These are phyloP conservation scores for Entosphenus tridentatus DNA, from an alignment of 2,113 vertebrate species.

Conservation along the genomic window DNA sequence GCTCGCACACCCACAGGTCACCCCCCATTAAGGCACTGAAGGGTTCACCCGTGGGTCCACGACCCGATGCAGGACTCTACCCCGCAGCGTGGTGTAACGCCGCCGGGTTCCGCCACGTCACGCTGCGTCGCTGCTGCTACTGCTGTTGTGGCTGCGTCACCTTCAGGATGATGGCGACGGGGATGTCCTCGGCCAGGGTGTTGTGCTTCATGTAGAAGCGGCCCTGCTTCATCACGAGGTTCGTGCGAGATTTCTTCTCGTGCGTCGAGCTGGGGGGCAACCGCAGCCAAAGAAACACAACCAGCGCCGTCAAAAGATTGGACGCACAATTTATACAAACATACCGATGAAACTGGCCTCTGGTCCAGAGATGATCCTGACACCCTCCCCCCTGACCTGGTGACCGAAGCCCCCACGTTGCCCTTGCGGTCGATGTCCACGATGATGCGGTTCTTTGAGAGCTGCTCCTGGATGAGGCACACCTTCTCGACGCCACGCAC, in stretches of 20 bases:
- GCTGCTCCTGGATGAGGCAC: slow-evolving; percentile 91
- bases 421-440: slow-evolving; percentile 93
- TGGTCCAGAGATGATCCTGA: not conserved
- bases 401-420: slow-evolving; percentile 73
- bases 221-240: slow-evolving; percentile 77
- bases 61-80: not conserved
- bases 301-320: not conserved
- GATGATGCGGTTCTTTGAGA: slow-evolving; percentile 95
- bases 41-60: too few relatives aligned
- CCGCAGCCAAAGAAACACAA: not conserved
- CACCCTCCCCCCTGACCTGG: slow-evolving; percentile 33
- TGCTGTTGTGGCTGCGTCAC: slow-evolving; percentile 17
- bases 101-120: too few relatives aligned
- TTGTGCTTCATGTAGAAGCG: slow-evolving; percentile 85
- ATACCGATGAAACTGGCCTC: not conserved
- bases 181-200: slow-evolving; percentile 83
- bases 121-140: too few relatives aligned
- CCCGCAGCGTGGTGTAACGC: not conserved
- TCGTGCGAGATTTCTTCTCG: slow-evolving; percentile 96
- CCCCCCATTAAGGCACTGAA: too few relatives aligned
- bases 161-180: slow-evolving; percentile 94
- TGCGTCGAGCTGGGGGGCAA: slow-evolving; percentile 56
- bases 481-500: slow-evolving; percentile 97
- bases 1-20: too few relatives aligned
- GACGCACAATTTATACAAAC: not conserved